phyloP scores from a whole-genome alignment of 2,888 invertebrate genomes.

The Parnassius apollo region DNA sequence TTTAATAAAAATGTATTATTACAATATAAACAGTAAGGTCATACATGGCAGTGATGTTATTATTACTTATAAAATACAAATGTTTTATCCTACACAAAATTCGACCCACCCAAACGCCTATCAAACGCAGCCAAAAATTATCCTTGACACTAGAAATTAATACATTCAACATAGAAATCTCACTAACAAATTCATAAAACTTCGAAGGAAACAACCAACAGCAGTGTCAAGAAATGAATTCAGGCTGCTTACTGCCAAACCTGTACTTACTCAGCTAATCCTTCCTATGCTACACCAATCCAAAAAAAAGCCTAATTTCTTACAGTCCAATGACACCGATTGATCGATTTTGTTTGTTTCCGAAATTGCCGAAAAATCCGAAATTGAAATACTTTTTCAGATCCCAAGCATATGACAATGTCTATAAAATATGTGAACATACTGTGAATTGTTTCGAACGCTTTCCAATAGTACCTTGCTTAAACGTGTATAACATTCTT shows the following conservation, averaged over 20 bases:
- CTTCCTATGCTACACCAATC: constrained; percentile 58
- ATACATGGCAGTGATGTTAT: constrained; percentile 80
- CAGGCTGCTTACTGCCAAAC: constrained; percentile 52
- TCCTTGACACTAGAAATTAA: constrained; percentile 54
- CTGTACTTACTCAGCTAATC: constrained; percentile 53
- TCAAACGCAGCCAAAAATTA: constrained; percentile 34
- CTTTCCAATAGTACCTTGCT: constrained; percentile 48
- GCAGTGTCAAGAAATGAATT: constrained; percentile 44
- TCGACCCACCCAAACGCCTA: constrained; percentile 42
- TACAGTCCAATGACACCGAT: constrained; percentile 45
- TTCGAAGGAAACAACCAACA: constrained; percentile 63
- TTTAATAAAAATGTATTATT: constrained; percentile 77
- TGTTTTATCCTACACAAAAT: constrained; percentile 61
- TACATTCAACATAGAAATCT: constrained; percentile 66
- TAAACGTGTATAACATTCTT: constrained; percentile 72
- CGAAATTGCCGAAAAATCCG: constrained; percentile 26
- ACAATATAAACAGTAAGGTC: constrained; percentile 80
- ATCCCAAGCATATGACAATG: constrained; percentile 47
- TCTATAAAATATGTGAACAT: constrained; percentile 38
- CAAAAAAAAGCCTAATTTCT: constrained; percentile 48
- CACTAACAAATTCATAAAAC: constrained; percentile 65
- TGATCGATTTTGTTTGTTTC: constrained; percentile 37
- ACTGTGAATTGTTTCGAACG: constrained; percentile 40
- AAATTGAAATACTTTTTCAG: constrained; percentile 36
- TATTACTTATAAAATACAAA: constrained; percentile 67